These are phyloP conservation scores for Clistopyga incitator DNA, from an alignment of 2,888 invertebrate species.

Conservation along the genomic window DNA sequence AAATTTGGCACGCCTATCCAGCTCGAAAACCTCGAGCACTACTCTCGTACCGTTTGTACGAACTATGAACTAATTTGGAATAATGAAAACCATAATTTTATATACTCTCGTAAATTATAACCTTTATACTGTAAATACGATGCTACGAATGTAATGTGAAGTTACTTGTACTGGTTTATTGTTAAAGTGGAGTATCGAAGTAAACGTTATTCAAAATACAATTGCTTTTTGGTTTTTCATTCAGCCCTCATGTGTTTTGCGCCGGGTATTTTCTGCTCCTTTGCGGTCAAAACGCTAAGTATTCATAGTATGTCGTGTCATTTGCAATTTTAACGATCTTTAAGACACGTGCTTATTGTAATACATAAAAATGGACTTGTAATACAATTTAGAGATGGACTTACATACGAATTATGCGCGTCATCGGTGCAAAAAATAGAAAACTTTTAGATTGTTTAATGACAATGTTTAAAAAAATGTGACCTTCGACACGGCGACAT, in stretches of 20 bases:
- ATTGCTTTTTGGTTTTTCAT: neutral
- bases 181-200: slow-evolving; percentile 72
- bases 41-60: slow-evolving; percentile 65
- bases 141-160: slow-evolving; percentile 69
- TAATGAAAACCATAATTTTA: slow-evolving; percentile 70
- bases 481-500: neutral
- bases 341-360: neutral
- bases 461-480: too few relatives aligned
- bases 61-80: slow-evolving; percentile 64
- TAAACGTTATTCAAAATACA: slow-evolving; percentile 73
- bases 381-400: neutral
- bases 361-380: neutral
- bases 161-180: slow-evolving; percentile 74
- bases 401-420: neutral
- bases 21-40: slow-evolving; percentile 53
- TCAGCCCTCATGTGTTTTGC: neutral
- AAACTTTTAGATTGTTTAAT: too few relatives aligned
- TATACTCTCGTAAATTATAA: slow-evolving; percentile 74
- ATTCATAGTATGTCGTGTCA: neutral
- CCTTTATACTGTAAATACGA: slow-evolving; percentile 73
- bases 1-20: slow-evolving; percentile 35
- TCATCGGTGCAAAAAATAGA: neutral
- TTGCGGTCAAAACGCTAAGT: neutral
- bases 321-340: neutral
- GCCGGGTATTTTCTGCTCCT: neutral